Percentiles rank a stretch among this genome's conserved stretches.
phyloP scores from a whole-genome alignment of 2,888 invertebrate genomes.

The Amphipoea oculea region DNA sequence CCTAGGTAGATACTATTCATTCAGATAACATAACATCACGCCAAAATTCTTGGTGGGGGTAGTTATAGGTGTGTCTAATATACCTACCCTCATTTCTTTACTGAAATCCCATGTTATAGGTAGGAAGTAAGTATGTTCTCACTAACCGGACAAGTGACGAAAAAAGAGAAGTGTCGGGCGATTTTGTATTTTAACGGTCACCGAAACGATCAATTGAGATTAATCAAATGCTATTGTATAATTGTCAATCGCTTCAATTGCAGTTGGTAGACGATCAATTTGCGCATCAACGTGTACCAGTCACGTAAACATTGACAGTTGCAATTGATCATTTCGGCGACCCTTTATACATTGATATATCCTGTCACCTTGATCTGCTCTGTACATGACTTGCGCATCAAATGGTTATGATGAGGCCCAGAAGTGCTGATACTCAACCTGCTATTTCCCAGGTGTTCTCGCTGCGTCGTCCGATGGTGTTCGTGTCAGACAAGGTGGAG shows the following conservation, averaged over 20 bases:
- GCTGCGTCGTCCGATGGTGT: conserved; percentile 76
- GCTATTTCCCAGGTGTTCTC: conserved; percentile 72
- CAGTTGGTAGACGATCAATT: no score
- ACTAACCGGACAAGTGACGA: background rate
- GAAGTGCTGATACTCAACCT: no score
- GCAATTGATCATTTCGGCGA: background rate
- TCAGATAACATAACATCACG: background rate
- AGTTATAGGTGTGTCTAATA: background rate
- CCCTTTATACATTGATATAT: background rate
- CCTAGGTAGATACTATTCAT: background rate
- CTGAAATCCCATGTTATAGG: background rate
- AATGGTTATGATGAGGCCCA: background rate
- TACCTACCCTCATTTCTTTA: background rate
- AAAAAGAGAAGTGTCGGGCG: background rate
- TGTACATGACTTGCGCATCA: background rate
- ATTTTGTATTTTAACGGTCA: background rate
- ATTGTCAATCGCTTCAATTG: no score
- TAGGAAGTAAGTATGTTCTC: background rate
- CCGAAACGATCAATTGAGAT: no score
- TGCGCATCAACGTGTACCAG: no score
- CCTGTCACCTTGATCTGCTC: background rate
- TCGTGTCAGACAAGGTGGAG: conserved; percentile 79
- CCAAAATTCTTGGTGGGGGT: background rate
- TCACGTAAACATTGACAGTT: no score
- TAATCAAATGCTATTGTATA: no score